phyloP scores from a whole-genome alignment of 2,113 vertebrate species.

The Ornithorhynchus anatinus region DNA sequence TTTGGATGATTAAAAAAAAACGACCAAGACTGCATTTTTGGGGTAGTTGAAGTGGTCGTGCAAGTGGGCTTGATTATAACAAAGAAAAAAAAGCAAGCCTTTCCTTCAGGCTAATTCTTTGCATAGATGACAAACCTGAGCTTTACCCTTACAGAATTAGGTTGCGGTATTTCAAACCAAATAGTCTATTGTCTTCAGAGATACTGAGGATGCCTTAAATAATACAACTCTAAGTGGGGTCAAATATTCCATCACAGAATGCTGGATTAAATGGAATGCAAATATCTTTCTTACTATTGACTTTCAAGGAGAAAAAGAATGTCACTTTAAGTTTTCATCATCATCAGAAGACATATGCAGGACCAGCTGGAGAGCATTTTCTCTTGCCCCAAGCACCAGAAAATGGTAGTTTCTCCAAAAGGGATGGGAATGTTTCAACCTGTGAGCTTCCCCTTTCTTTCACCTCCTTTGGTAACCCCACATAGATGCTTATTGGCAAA shows the following conservation, averaged over 20 bases:
- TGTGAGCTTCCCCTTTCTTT: conserved; percentile 13
- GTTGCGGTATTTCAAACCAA: conserved; percentile 32
- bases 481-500: neutral
- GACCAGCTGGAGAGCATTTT: conserved; percentile 27
- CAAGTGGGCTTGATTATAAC: neutral
- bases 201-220: conserved; percentile 46
- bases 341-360: conserved; percentile 21
- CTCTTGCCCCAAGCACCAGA: conserved; percentile 30
- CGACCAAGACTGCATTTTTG: too few relatives aligned
- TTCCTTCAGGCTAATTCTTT: neutral
- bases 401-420: conserved; percentile 6
- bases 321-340: conserved; percentile 47
- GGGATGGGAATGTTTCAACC: conserved; percentile 32
- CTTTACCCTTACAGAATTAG: conserved; percentile 18
- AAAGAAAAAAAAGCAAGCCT: neutral
- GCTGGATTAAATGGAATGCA: conserved; percentile 27
- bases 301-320: conserved; percentile 37
- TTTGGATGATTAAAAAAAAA: too few relatives aligned
- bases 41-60: neutral
- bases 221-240: neutral
- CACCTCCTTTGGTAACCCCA: neutral
- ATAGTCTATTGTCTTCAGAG: conserved; percentile 29
- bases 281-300: conserved; percentile 47
- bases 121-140: neutral
- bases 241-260: conserved; percentile 24